These are phyloP conservation scores for Eledona agricola DNA, from an alignment of 2,888 invertebrate genomes.

Conservation along the genomic window DNA sequence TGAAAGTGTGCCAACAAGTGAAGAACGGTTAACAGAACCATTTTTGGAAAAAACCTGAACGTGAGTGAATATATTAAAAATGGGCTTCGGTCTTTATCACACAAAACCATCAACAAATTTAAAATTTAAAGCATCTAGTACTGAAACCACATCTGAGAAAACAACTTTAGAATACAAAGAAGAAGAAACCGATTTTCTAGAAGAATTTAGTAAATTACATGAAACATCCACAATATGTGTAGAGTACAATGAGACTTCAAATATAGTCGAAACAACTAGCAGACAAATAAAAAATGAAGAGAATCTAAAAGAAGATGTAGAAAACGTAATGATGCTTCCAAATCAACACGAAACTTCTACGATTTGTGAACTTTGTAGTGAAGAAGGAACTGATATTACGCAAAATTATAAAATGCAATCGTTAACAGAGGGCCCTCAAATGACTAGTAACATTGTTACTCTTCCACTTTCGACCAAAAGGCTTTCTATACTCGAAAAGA, in stretches of 20 bases:
- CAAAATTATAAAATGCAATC: too few relatives aligned
- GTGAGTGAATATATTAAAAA: too few relatives aligned
- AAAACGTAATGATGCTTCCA: conserved; percentile 1
- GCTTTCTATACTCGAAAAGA: too few relatives aligned
- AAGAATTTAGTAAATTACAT: conserved; percentile 6
- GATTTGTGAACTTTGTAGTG: conserved; percentile 9
- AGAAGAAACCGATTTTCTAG: conserved; percentile 5
- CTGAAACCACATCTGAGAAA: neutral
- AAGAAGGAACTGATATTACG: conserved; percentile 1
- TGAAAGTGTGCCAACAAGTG: too few relatives aligned
- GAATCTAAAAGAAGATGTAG: neutral
- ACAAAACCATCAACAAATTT: too few relatives aligned
- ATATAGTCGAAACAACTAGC: neutral
- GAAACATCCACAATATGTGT: conserved; percentile 12
- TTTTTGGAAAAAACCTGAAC: too few relatives aligned
- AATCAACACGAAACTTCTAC: conserved; percentile 10
- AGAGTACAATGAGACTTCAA: conserved; percentile 1
- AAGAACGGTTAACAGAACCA: too few relatives aligned
- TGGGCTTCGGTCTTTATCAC: too few relatives aligned
- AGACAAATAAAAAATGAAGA: neutral
- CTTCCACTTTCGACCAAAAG: too few relatives aligned
- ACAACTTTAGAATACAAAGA: neutral
- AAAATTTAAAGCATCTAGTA: too few relatives aligned
- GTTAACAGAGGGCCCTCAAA: neutral
- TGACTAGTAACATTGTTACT: too few relatives aligned